phyloP scores from a whole-genome alignment of 2,113 vertebrate genomes.

The Saccopteryx leptura region DNA sequence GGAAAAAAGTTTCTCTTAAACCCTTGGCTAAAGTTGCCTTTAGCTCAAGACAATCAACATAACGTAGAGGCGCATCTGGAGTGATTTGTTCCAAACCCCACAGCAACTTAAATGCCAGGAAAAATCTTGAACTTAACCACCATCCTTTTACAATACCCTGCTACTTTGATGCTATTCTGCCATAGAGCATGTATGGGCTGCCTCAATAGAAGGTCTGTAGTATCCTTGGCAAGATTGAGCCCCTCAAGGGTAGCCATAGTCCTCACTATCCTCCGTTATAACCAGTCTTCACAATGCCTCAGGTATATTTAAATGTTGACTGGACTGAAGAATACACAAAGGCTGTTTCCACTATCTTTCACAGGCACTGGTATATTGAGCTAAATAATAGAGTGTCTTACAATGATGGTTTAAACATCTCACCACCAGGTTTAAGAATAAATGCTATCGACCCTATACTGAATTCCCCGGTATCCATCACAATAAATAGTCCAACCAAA shows the following conservation, averaged over 20 bases:
- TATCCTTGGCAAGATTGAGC: constrained; percentile 27
- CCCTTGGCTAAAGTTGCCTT: neutral
- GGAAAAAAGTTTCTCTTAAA: neutral
- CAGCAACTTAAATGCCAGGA: neutral
- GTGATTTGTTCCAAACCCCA: neutral
- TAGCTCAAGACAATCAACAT: neutral
- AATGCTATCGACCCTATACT: neutral
- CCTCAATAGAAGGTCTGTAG: constrained; percentile 55
- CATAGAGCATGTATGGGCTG: constrained; percentile 57
- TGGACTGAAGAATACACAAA: neutral
- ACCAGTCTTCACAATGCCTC: neutral
- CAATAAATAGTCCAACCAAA: neutral
- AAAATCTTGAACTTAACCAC: neutral
- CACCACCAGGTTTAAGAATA: constrained; percentile 23
- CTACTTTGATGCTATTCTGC: neutral
- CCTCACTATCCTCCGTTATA: neutral
- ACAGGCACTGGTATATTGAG: neutral
- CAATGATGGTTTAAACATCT: neutral
- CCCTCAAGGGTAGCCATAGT: neutral
- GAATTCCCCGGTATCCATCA: no score
- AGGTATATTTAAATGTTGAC: neutral
- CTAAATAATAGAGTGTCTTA: neutral
- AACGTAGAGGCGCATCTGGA: neutral
- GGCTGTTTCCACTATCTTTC: neutral
- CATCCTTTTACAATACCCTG: neutral